Evolutionary conservation across 2,113 vertebrate genomes (phyloP).

Genomic region (Cephalopholis sonnerati): DNA sequence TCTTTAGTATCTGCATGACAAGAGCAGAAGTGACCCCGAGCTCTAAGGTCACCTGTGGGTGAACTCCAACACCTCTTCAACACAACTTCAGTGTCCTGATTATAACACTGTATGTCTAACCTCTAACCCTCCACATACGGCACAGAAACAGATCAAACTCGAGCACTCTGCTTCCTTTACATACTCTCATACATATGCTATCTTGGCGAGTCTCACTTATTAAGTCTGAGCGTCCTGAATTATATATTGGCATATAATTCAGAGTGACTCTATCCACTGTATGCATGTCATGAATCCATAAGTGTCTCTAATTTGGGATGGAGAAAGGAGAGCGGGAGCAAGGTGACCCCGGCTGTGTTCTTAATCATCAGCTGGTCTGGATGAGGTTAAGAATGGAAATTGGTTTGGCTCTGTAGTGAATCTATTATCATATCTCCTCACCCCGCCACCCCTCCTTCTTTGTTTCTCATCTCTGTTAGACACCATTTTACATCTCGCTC

Average conservation of each 20-base stretch:
- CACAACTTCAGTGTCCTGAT: conserved; percentile 4
- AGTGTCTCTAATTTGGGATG: conserved; percentile 70
- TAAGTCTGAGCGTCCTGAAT: conserved; percentile 45
- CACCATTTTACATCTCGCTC: conserved; percentile 64
- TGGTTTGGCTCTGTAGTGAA: conserved; percentile 76
- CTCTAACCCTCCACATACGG: conserved; percentile 14
- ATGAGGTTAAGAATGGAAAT: conserved; percentile 80
- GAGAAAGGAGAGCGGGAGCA: conserved; percentile 48
- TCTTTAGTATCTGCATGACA: not conserved
- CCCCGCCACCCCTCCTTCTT: conserved; percentile 50
- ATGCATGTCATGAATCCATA: conserved; percentile 77
- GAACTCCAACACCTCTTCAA: conserved; percentile 21
- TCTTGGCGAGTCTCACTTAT: conserved; percentile 43
- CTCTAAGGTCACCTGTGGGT: conserved; percentile 1
- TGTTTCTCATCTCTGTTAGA: conserved; percentile 73
- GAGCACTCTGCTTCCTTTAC: not conserved
- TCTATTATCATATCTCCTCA: conserved; percentile 75
- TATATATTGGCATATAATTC: conserved; percentile 49
- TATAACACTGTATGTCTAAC: not conserved
- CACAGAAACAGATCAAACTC: not conserved
- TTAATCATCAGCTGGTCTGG: conserved; percentile 76
- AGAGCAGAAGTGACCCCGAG: not conserved
- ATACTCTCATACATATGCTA: conserved; percentile 33
- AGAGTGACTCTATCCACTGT: conserved; percentile 27
- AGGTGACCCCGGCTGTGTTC: conserved; percentile 78